Evolutionary conservation across 2,113 vertebrate species (phyloP).

Genomic region (Thamnaconus septentrionalis): DNA sequence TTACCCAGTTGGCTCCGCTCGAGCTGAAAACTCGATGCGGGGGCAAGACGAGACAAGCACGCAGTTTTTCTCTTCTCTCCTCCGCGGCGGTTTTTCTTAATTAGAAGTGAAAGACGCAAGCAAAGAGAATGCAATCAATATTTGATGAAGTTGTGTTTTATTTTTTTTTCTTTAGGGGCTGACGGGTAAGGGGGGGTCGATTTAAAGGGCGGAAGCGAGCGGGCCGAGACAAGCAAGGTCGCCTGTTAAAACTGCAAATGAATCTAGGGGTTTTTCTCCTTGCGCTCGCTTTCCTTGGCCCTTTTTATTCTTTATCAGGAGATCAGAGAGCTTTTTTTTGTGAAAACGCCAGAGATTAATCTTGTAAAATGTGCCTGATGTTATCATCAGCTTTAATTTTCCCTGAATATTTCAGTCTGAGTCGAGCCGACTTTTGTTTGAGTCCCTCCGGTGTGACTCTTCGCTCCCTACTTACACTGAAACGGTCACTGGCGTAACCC

Average conservation of each 20-base stretch:
- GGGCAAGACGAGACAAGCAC: slow-evolving; percentile 22
- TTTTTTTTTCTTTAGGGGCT: not conserved
- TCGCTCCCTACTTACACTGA: too few relatives aligned
- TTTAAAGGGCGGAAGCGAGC: slow-evolving; percentile 60
- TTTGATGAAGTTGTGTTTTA: slow-evolving; percentile 66
- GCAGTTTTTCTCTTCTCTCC: slow-evolving; percentile 11
- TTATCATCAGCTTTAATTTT: slow-evolving; percentile 43
- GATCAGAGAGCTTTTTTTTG: slow-evolving; percentile 36
- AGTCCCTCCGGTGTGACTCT: too few relatives aligned
- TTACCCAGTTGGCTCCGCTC: slow-evolving; percentile 47
- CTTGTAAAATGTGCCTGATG: slow-evolving; percentile 47
- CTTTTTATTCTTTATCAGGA: slow-evolving; percentile 43
- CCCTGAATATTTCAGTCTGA: too few relatives aligned
- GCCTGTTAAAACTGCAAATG: slow-evolving; percentile 69
- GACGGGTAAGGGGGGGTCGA: slow-evolving; percentile 1
- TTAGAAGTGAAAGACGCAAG: slow-evolving; percentile 48
- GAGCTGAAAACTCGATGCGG: slow-evolving; percentile 6
- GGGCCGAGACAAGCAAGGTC: slow-evolving; percentile 37
- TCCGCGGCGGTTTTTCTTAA: slow-evolving; percentile 1
- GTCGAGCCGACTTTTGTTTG: too few relatives aligned
- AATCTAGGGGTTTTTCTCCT: slow-evolving; percentile 40
- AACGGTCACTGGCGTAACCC: too few relatives aligned
- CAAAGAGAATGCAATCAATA: slow-evolving; percentile 55
- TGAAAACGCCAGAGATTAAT: slow-evolving; percentile 16
- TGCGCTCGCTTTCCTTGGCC: not conserved